Percentiles rank a stretch among this genome's conserved stretches.
Evolutionary conservation across 2,113 vertebrate genomes (phyloP).

Genomic region (Muscicapa adusta): DNA sequence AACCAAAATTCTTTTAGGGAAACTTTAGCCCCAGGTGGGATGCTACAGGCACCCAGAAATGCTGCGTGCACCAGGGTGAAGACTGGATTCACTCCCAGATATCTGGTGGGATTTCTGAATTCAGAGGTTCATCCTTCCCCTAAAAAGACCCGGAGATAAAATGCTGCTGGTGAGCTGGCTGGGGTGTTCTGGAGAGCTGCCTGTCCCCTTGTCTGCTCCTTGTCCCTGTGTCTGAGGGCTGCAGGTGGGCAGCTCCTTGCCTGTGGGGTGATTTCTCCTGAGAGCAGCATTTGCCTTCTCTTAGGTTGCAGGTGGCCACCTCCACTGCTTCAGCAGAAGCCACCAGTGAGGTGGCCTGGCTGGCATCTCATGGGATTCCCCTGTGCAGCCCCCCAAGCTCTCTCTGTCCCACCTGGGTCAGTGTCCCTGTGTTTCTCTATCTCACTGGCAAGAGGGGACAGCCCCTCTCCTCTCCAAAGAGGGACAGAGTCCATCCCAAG

Average conservation of each 20-base stretch:
- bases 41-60: neutral
- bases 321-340: neutral
- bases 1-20: neutral
- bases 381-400: rapidly evolving
- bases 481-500: no score
- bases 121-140: neutral
- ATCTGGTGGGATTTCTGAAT: neutral
- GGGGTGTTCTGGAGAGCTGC: neutral
- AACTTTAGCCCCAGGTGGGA: neutral
- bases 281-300: neutral
- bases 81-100: neutral
- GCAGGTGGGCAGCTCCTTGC: neutral
- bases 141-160: neutral
- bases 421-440: rapidly evolving
- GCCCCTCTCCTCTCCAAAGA: no score
- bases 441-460: neutral
- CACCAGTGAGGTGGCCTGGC: rapidly evolving
- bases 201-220: neutral
- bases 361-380: neutral
- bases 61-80: rapidly evolving
- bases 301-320: neutral
- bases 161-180: rapidly evolving
- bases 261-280: rapidly evolving
- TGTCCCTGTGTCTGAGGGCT: rapidly evolving
- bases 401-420: neutral